Percentiles rank a stretch among this genome's conserved stretches.
Conservation (phyloP, 1,140 invertebrate species). For the Lepidostoma basale region DNA sequence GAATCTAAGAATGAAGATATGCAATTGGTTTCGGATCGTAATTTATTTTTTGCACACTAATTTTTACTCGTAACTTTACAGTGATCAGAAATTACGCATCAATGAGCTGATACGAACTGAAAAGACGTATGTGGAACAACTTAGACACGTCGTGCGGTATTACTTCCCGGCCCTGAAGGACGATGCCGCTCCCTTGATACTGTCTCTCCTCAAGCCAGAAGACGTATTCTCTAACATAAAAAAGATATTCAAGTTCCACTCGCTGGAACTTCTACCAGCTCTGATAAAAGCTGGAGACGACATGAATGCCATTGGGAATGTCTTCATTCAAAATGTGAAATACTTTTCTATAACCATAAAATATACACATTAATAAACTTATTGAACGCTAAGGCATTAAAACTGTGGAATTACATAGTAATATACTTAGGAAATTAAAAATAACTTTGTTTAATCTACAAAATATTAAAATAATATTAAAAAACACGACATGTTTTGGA, state of each 20-base stretch:
- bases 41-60: no score
- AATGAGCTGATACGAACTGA: constrained; percentile 60
- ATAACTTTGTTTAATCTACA: no score
- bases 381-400: no score
- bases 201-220: constrained; percentile 49
- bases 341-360: no score
- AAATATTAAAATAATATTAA: no score
- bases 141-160: constrained; percentile 56
- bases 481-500: no score
- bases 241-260: constrained; percentile 56
- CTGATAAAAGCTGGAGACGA: constrained; percentile 56
- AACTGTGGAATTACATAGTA: no score
- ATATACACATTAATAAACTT: no score
- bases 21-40: no score
- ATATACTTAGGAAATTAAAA: no score
- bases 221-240: constrained; percentile 60
- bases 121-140: constrained; percentile 54
- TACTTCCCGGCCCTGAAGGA: constrained; percentile 55
- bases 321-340: constrained; percentile 57
- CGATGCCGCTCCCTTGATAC: constrained; percentile 48
- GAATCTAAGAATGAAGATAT: no score
- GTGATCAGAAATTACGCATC: constrained; percentile 53
- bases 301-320: constrained; percentile 56
- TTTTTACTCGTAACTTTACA: not conserved
- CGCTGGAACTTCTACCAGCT: constrained; percentile 55